These are phyloP conservation scores for Caenorhabditis sp. DNA, from an alignment of 2,888 invertebrate species.

Conservation along the genomic window DNA sequence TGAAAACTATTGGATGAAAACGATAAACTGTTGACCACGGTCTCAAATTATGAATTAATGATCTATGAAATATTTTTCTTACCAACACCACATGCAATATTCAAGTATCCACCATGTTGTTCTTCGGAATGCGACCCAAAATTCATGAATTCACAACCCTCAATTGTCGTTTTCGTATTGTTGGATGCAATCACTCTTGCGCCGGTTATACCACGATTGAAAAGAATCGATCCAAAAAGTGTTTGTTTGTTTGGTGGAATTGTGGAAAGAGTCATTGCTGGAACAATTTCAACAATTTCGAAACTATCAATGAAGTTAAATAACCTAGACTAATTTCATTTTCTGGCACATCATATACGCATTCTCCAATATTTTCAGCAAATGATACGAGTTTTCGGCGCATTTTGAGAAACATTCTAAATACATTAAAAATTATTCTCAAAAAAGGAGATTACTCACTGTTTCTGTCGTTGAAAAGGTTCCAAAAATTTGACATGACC, in stretches of 20 bases:
- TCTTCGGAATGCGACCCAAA: slow-evolving; percentile 58
- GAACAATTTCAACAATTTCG: not conserved
- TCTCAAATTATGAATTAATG: not conserved
- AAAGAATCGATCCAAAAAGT: slow-evolving; percentile 59
- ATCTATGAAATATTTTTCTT: not conserved
- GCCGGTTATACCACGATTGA: slow-evolving; percentile 59
- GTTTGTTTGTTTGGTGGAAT: slow-evolving; percentile 56
- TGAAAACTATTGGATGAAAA: too few species aligned
- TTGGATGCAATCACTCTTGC: slow-evolving; percentile 55
- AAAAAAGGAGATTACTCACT: slow-evolving; percentile 13
- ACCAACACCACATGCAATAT: slow-evolving; percentile 62
- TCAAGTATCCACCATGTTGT: slow-evolving; percentile 59
- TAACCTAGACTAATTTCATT: slow-evolving; percentile 58
- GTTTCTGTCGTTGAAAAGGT: slow-evolving; percentile 41
- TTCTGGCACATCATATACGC: slow-evolving; percentile 54
- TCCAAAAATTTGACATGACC: slow-evolving; percentile 46
- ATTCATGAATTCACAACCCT: slow-evolving; percentile 55
- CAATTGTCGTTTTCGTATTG: slow-evolving; percentile 34
- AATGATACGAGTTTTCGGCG: slow-evolving; percentile 44
- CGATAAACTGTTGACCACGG: not conserved
- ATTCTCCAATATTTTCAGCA: slow-evolving; percentile 58
- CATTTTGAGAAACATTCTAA: slow-evolving; percentile 49
- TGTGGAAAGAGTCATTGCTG: slow-evolving; percentile 60
- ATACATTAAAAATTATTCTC: not conserved
- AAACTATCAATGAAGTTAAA: not conserved